Conservation (phyloP, 2,113 vertebrate species). For the Mesocricetus auratus region DNA sequence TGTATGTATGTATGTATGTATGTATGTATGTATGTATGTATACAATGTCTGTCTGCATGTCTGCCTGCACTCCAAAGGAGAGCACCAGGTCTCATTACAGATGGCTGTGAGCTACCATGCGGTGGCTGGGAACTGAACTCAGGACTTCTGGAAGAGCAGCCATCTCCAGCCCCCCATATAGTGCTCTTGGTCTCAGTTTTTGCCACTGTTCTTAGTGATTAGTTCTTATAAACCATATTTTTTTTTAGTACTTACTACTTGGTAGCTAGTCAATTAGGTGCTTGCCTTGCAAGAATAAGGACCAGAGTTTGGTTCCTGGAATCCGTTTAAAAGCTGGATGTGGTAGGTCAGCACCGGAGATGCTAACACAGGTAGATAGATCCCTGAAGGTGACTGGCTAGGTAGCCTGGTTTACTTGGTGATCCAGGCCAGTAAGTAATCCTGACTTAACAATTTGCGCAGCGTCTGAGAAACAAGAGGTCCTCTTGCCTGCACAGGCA, state of each 20-base stretch:
- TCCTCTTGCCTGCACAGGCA: not conserved
- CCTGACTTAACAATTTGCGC: not conserved
- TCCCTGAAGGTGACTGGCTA: not conserved
- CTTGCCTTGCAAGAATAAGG: not conserved
- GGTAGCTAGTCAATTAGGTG: not conserved
- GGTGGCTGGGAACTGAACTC: too few species aligned
- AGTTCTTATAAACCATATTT: slow-evolving; percentile 29
- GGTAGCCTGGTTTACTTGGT: not conserved
- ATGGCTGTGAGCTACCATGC: too few species aligned
- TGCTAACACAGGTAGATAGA: not conserved
- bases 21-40: too few species aligned
- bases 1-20: too few species aligned
- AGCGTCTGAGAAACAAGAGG: not conserved
- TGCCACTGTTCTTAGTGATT: slow-evolving; percentile 42
- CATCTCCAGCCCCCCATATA: not conserved
- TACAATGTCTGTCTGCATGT: too few species aligned
- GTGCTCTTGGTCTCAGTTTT: slow-evolving; percentile 40
- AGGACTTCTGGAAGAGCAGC: too few species aligned
- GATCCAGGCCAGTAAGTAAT: not conserved
- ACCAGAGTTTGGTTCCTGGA: not conserved
- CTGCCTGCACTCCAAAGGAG: too few species aligned
- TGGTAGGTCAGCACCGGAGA: not conserved
- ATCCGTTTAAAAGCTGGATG: not conserved
- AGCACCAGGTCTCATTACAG: too few species aligned
- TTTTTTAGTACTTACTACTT: not conserved